These are phyloP conservation scores for Hylaeus anthracinus DNA, from an alignment of 1,140 invertebrate genomes.

Conservation along the genomic window DNA sequence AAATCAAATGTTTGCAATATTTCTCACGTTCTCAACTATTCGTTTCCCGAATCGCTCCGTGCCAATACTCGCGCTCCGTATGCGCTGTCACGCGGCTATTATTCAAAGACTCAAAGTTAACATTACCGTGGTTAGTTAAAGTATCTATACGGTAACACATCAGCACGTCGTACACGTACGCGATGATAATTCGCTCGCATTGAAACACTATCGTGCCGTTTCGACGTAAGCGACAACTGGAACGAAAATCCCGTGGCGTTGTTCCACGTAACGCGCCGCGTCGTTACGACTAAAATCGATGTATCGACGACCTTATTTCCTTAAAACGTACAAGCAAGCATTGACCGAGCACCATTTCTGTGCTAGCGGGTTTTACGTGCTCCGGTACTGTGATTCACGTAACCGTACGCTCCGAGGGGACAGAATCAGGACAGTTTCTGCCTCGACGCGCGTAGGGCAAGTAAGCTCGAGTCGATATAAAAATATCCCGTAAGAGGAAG, in stretches of 20 bases:
- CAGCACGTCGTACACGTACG: background rate
- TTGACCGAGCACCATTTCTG: slow-evolving; percentile 60
- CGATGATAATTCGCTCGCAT: background rate
- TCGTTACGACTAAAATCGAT: slow-evolving; percentile 60
- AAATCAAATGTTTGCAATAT: no score
- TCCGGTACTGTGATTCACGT: slow-evolving; percentile 47
- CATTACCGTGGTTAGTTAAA: background rate
- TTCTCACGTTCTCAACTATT: no score
- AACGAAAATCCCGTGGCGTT: slow-evolving; percentile 38
- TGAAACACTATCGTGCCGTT: slow-evolving; percentile 3
- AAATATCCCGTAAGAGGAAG: no score
- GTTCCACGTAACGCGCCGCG: slow-evolving; percentile 42
- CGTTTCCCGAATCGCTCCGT: no score
- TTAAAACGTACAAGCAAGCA: slow-evolving; percentile 56
- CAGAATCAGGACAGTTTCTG: slow-evolving; percentile 41
- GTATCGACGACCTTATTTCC: slow-evolving; percentile 66
- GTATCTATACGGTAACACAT: background rate
- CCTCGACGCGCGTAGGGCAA: no score
- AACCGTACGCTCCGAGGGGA: slow-evolving; percentile 35
- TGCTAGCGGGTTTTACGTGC: slow-evolving; percentile 61
- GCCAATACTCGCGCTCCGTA: no score
- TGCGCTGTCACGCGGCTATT: background rate
- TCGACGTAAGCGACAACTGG: slow-evolving; percentile 28
- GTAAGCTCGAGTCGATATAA: no score
- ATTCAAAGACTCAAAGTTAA: background rate